Evolutionary conservation across 2,113 vertebrate genomes (phyloP), one percentile per base, ranked within the genome.

Genomic region (Boulengerochromis microlepis): DNA sequence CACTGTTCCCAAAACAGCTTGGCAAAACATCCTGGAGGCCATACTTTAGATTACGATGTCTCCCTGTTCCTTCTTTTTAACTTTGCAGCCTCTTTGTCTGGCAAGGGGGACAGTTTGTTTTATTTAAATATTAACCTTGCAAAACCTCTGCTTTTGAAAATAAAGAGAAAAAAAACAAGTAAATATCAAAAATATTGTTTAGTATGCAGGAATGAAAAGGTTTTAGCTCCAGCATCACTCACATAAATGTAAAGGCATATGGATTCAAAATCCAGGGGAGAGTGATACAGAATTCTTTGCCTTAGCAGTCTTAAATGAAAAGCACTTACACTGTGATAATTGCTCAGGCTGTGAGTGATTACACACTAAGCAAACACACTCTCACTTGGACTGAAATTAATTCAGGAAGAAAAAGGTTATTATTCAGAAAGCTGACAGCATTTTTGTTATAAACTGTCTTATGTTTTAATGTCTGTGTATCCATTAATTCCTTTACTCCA

Each of bases 1-100:
- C 87, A 85, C 54, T 53, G 86, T 87, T 93, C 84, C 90, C 85
- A 81, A 89, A 94, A 93, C 92, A 89, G 88, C 90, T 89, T 76
- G 80, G 76, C 80, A 89, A 90, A 89, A 88, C 91, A 90, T 88
- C 84, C 91, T 80, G 24, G 54, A 78, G 92, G 91, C 82, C 52
- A 57, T 78, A 81, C 83, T 91, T 92, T 81, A 86, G 87, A 92
- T 91, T 78, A 90, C 26, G 3, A 80, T 71, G 69, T 88, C 74
- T 86, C 45, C 61, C 31, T 81, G 59, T 84, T 82, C 31, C 33
- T 85, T 53, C 47, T 31, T 83, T 40, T 86, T 88, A 85, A 92
- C 85, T 91, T 86, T 90, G 45, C 84, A 52, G 80, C 50, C 45
- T 85, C 56, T 89, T 84, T 92, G 80, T 91, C 38, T 76, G 81